Conservation (phyloP, 2,797 vertebrate genomes). For the Poeciliopsis infans region DNA sequence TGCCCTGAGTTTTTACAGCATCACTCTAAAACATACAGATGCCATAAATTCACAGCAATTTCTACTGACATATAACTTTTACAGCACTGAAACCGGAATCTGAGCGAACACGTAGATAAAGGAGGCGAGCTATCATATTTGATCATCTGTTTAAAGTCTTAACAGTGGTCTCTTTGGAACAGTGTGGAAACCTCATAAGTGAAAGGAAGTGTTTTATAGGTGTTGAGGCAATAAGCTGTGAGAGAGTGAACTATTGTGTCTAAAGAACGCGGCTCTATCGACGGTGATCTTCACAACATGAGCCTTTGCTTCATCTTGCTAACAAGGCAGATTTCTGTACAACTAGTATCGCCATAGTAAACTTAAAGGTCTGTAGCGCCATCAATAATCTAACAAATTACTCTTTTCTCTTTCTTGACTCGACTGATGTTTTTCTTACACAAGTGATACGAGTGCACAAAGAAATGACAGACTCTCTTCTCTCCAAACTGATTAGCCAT, state of each 20-base stretch:
- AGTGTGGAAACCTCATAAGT: neutral
- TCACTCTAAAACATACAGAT: slow-evolving; percentile 42
- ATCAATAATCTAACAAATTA: neutral
- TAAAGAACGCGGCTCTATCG: neutral
- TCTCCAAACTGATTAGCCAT: neutral
- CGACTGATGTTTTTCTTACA: neutral
- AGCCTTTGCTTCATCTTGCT: neutral
- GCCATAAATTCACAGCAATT: slow-evolving; percentile 41
- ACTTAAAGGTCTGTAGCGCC: neutral
- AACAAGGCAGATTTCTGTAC: neutral
- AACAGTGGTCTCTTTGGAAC: neutral
- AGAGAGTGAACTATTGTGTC: neutral
- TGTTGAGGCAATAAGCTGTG: neutral
- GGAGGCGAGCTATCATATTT: neutral
- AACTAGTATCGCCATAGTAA: neutral
- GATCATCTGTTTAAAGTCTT: neutral
- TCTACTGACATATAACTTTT: neutral
- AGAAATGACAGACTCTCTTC: neutral
- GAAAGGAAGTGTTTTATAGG: neutral
- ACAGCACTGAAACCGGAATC: neutral
- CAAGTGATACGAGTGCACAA: neutral
- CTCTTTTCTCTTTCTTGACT: neutral
- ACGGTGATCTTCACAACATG: neutral
- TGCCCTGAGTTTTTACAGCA: slow-evolving; percentile 21
- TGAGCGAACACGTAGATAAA: neutral